Base-by-base conservation (phyloP, 2,113 vertebrate species). In the Myrmecophaga tridactyla region DNA sequence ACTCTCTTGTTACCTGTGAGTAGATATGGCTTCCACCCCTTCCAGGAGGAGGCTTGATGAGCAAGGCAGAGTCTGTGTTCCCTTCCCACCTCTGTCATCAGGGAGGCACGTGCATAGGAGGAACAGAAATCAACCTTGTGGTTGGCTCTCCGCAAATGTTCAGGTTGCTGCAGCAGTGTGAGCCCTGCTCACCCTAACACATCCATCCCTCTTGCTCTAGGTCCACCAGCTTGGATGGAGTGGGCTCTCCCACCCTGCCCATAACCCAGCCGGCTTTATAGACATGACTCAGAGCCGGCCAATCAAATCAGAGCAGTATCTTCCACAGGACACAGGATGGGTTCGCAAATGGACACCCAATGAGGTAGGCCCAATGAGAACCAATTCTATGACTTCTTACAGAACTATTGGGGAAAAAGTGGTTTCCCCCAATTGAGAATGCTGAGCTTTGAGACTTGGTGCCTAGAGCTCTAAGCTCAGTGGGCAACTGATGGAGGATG, bases 101-200 rank as follows among this genome's bases (percentile, higher is more conserved):
- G 0, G 2, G 11, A 25, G n/a, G 29, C 36, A 27, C 4, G 0
- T 0, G n/a, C 0, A 2, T 15, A 36, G 11, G n/a, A 3, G 14
- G 25, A 27, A 20, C 39, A 34, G n/a, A 46, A 39, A 7, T 0
- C 10, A 17, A 12, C 1, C 0, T 1, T 39, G 18, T 1, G n/a
- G 31, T 0, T 8, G 31, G 10, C 51, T 17, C 29, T n/a, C 48
- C 39, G 41, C 56, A 18, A 18, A 53, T 5, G 62, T 25, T 6
- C 12, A 7, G 8, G 53, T 0, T 10, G 18, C 41, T 3, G 31
- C 0, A 17, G 39, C 12, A 70, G 48, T 87, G 5, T 0, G 15
- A 60, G 39, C 34, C 41, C 51, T 9, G n/a, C 48, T 41, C 10
- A 6, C 1, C 85, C 85, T 18, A 14, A 18, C 7, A 4, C 27